These are phyloP conservation scores for Pica pica DNA, from an alignment of 2,113 vertebrate species.

Conservation along the genomic window DNA sequence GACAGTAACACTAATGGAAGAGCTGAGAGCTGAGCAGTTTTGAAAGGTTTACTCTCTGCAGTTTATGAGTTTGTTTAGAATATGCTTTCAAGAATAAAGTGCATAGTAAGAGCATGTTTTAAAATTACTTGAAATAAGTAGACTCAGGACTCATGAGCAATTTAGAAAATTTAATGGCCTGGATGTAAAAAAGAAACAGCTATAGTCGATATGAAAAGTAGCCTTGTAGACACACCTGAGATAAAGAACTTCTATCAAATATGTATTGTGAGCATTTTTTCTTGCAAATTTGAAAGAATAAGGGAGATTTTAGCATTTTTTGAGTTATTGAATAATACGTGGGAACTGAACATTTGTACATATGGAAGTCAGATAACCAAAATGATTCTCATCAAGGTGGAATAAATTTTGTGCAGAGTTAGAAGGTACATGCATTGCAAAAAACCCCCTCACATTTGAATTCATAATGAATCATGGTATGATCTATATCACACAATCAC, in stretches of 20 bases:
- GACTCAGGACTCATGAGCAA: not conserved
- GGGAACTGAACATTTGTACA: not conserved
- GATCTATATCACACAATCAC: not conserved
- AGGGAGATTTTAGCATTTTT: not conserved
- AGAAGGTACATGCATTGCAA: not conserved
- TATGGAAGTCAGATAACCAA: not conserved
- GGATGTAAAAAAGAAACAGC: not conserved
- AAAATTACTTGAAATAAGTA: not conserved
- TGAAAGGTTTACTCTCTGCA: not conserved
- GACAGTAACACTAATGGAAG: conserved; percentile 40
- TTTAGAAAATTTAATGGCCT: not conserved
- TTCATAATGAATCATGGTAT: not conserved
- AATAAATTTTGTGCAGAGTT: not conserved
- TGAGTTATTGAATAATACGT: not conserved
- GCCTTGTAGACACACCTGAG: not conserved
- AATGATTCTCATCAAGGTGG: not conserved
- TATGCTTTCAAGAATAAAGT: not conserved
- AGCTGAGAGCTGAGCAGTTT: not conserved
- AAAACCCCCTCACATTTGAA: not conserved
- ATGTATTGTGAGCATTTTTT: not conserved
- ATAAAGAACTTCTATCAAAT: not conserved
- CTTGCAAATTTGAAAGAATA: not conserved
- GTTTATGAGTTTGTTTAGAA: conserved; percentile 18
- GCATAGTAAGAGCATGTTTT: not conserved
- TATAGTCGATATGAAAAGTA: not conserved